phyloP scores from a whole-genome alignment of 1,140 invertebrate genomes.

The Musca domestica region DNA sequence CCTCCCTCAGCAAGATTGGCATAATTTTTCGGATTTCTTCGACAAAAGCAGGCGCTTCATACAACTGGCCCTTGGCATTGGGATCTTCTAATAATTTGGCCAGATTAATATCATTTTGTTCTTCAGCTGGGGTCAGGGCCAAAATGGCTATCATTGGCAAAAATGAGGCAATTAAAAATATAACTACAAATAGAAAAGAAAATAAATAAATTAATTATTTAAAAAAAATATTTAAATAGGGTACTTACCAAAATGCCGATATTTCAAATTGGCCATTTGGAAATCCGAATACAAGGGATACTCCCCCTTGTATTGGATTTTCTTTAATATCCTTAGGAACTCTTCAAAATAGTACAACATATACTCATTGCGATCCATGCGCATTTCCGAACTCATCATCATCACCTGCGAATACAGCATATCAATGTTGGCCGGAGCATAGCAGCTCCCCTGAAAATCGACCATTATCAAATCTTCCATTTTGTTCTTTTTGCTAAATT shows the following conservation, averaged over 20 bases:
- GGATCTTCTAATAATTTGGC: background rate
- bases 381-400: conserved; percentile 25
- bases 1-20: conserved; percentile 9
- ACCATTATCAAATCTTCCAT: conserved; percentile 28
- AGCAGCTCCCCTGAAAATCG: conserved; percentile 30
- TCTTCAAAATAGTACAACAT: conserved; percentile 28
- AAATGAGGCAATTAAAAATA: conserved; percentile 1
- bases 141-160: background rate
- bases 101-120: background rate
- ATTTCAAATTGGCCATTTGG: background rate
- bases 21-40: conserved; percentile 1
- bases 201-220: background rate
- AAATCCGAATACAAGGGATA: conserved; percentile 15
- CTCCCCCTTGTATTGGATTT: conserved; percentile 22
- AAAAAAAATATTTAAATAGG: background rate
- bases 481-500: background rate
- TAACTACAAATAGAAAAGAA: background rate
- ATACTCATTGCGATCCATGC: conserved; percentile 23
- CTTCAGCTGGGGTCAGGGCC: background rate
- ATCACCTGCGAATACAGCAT: conserved; percentile 27
- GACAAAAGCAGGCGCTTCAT: background rate
- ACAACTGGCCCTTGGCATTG: background rate
- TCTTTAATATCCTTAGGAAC: conserved; percentile 25
- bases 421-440: conserved; percentile 29
- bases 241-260: conserved; percentile 6